A percentile compares a stretch with the other conserved stretches of the same genome.
These are phyloP conservation scores for Rhabdomys pumilio DNA, from an alignment of 2,797 vertebrate species.

Conservation along the genomic window DNA sequence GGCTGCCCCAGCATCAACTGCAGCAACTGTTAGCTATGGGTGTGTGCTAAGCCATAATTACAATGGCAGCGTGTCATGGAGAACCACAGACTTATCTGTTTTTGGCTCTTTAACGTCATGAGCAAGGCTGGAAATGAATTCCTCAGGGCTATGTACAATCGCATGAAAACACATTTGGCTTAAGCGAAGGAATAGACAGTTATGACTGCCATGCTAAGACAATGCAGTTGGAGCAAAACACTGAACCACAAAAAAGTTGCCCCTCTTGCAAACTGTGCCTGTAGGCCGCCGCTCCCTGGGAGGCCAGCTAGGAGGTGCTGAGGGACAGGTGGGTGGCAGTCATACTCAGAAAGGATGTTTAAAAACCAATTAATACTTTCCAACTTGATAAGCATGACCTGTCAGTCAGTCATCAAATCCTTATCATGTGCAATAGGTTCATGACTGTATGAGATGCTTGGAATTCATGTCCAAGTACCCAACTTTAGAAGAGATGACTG, in stretches of 20 bases:
- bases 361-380: conserved; percentile 21
- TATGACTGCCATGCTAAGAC: conserved; percentile 27
- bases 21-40: not conserved
- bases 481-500: not conserved
- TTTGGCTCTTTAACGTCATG: conserved; percentile 47
- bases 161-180: conserved; percentile 45
- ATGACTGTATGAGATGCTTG: not conserved
- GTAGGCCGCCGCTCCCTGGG: rapidly evolving
- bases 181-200: conserved; percentile 18
- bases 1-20: not conserved
- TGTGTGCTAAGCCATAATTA: conserved; percentile 64
- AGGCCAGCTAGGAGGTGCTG: not conserved
- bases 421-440: not conserved
- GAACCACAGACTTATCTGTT: conserved; percentile 63
- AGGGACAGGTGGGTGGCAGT: not conserved
- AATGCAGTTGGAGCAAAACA: not conserved
- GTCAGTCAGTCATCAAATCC: not conserved
- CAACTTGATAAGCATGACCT: not conserved
- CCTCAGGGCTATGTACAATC: conserved; percentile 69
- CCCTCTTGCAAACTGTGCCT: not conserved
- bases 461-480: not conserved
- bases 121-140: conserved; percentile 52
- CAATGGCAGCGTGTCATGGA: conserved; percentile 10
- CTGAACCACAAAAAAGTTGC: not conserved
- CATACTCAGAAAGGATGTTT: not conserved